Base-by-base conservation (phyloP, 2,113 vertebrate species). In the Merops nubicus region DNA sequence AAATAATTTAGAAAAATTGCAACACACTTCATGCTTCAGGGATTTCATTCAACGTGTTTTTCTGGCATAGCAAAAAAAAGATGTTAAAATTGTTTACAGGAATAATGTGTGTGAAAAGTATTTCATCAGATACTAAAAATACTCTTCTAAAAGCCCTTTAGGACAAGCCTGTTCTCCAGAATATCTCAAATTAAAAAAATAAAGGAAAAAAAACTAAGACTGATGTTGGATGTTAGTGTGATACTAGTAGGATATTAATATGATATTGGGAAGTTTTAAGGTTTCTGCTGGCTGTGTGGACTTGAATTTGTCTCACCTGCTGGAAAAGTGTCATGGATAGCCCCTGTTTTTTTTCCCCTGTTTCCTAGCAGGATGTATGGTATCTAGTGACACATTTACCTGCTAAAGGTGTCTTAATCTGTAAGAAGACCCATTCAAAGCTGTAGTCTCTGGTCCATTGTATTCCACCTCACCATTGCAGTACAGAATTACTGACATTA, bases 81-180 rank as follows among this genome's bases (percentile, higher is more conserved):
- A 36, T 8, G 15, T 36, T 89, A 6, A 29, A 29, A 19, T 17
- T 25, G 14, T 67, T 92, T 40, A 33, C 12, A 7, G 36, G 31
- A 45, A 38, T 8, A 12, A 18, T 81, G 29, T 31, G 15, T 29
- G 7, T 38, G 34, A 63, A 34, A 60, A 64, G 11, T 33, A 8
- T 72, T 76, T 50, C 45, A 73, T 54, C 59, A 29, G 11, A n/a
- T 25, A 7, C 10, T 33, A 18, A 29, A 48, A 29, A 33, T 57
- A 1, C 70, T 36, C 33, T 60, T 77, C 47, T 48, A 11, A 42
- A 69, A 54, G 36, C 9, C 6, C 8, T 23, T 60, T n/a, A 10
- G 47, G 57, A 42, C 13, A 31, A 16, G 28, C 21, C 5, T 0
- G 0, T 65, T 57, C 11, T 59, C 43, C n/a, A 15, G 20, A 15